Conservation (phyloP, 2,113 vertebrate species). For the Natator depressus region DNA sequence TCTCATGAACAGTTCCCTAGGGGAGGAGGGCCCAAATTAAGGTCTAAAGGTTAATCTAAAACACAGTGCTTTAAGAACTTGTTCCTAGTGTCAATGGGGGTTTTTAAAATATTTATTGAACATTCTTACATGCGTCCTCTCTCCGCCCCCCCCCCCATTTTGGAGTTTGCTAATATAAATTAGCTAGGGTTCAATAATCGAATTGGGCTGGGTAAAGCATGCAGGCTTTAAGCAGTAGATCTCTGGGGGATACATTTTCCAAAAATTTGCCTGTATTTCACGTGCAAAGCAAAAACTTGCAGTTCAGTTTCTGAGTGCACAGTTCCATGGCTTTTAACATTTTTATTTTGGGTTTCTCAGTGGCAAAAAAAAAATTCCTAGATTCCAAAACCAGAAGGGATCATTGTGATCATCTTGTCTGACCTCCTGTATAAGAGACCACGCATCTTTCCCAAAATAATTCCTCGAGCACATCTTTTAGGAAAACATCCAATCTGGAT, state of each 20-base stretch:
- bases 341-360: not conserved
- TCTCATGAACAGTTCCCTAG: slow-evolving; percentile 66
- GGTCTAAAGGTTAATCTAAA: slow-evolving; percentile 77
- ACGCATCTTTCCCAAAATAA: not conserved
- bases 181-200: slow-evolving; percentile 34
- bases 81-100: slow-evolving; percentile 31
- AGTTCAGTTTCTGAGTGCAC: not conserved
- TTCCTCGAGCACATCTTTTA: not conserved
- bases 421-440: not conserved
- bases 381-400: not conserved
- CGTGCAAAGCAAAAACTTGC: not conserved
- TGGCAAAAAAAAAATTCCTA: not conserved
- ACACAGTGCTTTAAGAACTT: slow-evolving; percentile 53
- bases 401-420: not conserved
- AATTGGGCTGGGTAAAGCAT: not conserved
- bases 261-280: not conserved
- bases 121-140: slow-evolving; percentile 4
- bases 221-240: not conserved
- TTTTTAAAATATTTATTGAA: slow-evolving; percentile 38
- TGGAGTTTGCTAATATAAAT: slow-evolving; percentile 22
- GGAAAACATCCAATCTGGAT: not conserved
- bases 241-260: not conserved
- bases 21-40: slow-evolving; percentile 46
- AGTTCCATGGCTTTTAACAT: not conserved
- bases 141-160: slow-evolving; percentile 2